Conservation (phyloP, 2,888 invertebrate genomes). For the Aspidiotus destructor region DNA sequence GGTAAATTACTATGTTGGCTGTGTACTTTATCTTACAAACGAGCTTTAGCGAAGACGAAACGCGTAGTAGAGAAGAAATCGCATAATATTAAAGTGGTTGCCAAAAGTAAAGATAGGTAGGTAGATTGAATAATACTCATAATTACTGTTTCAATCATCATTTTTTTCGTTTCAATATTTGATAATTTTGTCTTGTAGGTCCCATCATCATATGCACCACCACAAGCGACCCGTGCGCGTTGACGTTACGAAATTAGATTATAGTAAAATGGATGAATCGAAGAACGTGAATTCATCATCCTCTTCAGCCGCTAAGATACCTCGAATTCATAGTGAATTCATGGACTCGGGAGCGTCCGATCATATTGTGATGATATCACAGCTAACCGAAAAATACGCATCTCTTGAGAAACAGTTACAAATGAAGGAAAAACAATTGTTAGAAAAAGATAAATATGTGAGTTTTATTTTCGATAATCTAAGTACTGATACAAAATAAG, state of each 20-base stretch:
- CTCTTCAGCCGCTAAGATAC: conserved; percentile 46
- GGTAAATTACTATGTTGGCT: conserved; percentile 92
- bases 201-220: conserved; percentile 48
- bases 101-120: conserved; percentile 25
- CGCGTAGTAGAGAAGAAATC: conserved; percentile 21
- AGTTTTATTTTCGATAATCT: conserved; percentile 35
- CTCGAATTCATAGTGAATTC: conserved; percentile 43
- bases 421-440: conserved; percentile 72
- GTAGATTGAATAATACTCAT: not conserved
- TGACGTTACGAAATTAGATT: conserved; percentile 53
- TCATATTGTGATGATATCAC: conserved; percentile 89
- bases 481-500: not conserved
- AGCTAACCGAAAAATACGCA: conserved; percentile 86
- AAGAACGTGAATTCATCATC: conserved; percentile 41
- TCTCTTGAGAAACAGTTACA: conserved; percentile 77
- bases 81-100: conserved; percentile 14
- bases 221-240: conserved; percentile 61
- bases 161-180: not conserved
- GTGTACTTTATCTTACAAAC: conserved; percentile 84
- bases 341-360: conserved; percentile 77
- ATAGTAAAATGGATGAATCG: conserved; percentile 39
- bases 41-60: conserved; percentile 83
- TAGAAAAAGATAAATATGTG: conserved; percentile 86
- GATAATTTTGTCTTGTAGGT: conserved; percentile 39
- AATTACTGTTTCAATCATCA: not conserved